phyloP scores from a whole-genome alignment of 2,113 vertebrate species.

The Anoura caudifer region DNA sequence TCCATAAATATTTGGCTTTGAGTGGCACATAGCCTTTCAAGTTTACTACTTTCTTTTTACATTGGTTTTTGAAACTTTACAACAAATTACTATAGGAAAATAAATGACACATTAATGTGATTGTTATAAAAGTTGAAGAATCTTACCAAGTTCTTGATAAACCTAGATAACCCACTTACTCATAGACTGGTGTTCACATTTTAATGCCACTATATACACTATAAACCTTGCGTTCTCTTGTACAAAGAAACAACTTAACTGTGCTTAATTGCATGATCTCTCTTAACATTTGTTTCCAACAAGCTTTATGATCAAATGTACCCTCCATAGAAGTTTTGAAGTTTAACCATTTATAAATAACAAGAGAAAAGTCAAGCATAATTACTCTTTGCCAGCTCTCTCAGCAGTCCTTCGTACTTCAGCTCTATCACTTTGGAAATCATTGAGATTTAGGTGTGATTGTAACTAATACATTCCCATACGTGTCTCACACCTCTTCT shows the following conservation, averaged over 20 bases:
- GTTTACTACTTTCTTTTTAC: neutral
- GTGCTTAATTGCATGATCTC: neutral
- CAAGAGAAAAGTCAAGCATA: slow-evolving; percentile 23
- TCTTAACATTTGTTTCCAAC: slow-evolving; percentile 28
- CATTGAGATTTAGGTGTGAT: slow-evolving; percentile 81
- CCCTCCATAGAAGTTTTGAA: neutral
- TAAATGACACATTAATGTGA: neutral
- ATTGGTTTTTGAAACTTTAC: neutral
- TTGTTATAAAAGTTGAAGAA: neutral
- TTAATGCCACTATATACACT: neutral
- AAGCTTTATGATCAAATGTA: slow-evolving; percentile 37
- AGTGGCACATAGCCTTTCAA: neutral
- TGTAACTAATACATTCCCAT: slow-evolving; percentile 84
- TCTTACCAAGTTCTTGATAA: neutral
- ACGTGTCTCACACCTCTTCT: slow-evolving; percentile 84
- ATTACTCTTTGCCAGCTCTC: slow-evolving; percentile 68
- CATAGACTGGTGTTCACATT: neutral
- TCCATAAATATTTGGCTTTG: neutral
- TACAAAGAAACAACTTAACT: neutral
- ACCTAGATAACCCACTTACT: neutral
- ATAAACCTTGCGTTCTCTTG: neutral
- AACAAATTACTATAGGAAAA: neutral
- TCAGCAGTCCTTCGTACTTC: slow-evolving; percentile 65
- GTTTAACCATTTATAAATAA: slow-evolving; percentile 41
- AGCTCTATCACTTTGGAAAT: slow-evolving; percentile 78